Evolutionary conservation across 2,113 vertebrate genomes (phyloP).

Genomic region (Himantopus leucocephalus): DNA sequence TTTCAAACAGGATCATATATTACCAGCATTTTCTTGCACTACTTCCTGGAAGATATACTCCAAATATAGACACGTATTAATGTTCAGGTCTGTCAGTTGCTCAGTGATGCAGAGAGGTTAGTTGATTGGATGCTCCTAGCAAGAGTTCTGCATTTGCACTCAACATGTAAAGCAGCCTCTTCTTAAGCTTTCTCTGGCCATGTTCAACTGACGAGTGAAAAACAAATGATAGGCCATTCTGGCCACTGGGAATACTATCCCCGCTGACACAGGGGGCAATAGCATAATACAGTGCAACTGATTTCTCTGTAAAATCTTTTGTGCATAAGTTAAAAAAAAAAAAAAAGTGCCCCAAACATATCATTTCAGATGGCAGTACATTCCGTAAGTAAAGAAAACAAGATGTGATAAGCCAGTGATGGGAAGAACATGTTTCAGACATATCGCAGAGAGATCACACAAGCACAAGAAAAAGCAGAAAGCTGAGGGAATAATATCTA

Average conservation of each 20-base stretch:
- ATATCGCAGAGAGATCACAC: not conserved
- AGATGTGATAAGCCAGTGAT: not conserved
- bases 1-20: not conserved
- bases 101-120: not conserved
- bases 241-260: not conserved
- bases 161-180: not conserved
- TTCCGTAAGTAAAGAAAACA: not conserved
- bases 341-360: not conserved
- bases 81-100: not conserved
- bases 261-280: not conserved
- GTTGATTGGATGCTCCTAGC: not conserved
- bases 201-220: not conserved
- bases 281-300: not conserved
- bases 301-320: not conserved
- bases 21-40: not conserved
- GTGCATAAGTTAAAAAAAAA: not conserved
- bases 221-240: not conserved
- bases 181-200: not conserved
- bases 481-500: not conserved
- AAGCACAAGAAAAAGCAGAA: not conserved
- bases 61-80: not conserved
- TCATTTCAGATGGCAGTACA: not conserved
- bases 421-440: not conserved
- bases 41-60: not conserved
- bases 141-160: not conserved